phyloP scores from a whole-genome alignment of 1,140 invertebrate genomes.

The Diprion similis region DNA sequence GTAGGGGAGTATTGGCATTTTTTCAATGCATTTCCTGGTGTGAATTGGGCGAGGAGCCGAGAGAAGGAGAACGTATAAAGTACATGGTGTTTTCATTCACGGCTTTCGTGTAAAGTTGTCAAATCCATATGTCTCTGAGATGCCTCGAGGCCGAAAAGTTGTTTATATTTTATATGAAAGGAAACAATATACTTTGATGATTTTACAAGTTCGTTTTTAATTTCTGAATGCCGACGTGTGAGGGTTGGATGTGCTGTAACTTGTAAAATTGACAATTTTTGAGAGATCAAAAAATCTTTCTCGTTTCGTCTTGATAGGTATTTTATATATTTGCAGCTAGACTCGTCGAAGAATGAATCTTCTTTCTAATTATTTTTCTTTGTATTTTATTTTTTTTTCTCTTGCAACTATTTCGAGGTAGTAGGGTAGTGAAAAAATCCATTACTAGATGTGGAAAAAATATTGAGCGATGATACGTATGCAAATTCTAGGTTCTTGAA shows the following conservation, averaged over 20 bases:
- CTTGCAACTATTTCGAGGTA: constrained; percentile 37
- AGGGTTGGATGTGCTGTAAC: not conserved
- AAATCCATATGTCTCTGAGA: not conserved
- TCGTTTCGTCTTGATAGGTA: not conserved
- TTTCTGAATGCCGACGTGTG: not conserved
- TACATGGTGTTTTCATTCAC: not conserved
- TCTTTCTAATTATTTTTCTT: not conserved
- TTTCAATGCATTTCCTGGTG: not conserved
- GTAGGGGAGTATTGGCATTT: not conserved
- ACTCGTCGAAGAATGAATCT: not conserved
- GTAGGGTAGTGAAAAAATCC: constrained; percentile 36
- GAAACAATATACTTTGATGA: not conserved
- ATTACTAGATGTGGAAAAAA: constrained; percentile 30
- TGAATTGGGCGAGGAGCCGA: not conserved
- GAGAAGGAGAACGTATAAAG: not conserved
- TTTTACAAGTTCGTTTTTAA: not conserved
- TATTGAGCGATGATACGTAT: constrained; percentile 29
- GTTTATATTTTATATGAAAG: constrained; percentile 8
- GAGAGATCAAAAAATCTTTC: not conserved
- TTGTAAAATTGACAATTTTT: not conserved
- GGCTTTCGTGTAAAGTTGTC: not conserved
- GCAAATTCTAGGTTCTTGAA: constrained; percentile 42
- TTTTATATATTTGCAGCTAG: not conserved
- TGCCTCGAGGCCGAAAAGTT: not conserved
- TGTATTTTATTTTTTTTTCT: constrained; percentile 16